Conservation (phyloP, 2,113 vertebrate species). For the Hemiscyllium ocellatum region DNA sequence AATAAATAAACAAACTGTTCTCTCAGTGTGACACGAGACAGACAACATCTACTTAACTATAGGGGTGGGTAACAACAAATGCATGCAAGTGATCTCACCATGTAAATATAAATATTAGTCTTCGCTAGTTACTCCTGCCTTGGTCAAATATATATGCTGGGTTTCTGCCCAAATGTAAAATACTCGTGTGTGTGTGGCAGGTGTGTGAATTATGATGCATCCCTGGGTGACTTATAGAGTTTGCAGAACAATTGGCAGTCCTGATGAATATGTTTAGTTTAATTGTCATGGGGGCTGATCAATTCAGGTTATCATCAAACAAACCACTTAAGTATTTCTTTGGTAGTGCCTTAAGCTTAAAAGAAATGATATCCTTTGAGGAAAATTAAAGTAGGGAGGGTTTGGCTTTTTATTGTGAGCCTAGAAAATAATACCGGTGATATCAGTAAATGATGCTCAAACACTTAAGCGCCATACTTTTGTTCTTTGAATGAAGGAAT, state of each 20-base stretch:
- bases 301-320: slow-evolving; percentile 10
- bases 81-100: background rate
- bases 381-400: background rate
- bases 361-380: background rate
- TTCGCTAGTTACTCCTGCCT: background rate
- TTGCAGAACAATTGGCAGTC: background rate
- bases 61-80: background rate
- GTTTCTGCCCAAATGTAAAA: background rate
- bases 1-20: no score
- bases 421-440: background rate
- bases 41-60: background rate
- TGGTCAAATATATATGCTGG: background rate
- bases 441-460: background rate
- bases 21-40: no score
- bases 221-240: background rate
- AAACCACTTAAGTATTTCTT: background rate
- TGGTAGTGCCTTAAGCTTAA: background rate
- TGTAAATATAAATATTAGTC: background rate
- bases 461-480: background rate
- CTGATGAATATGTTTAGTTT: background rate
- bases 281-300: slow-evolving; percentile 11
- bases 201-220: background rate
- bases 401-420: background rate
- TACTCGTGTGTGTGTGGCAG: background rate
- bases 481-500: background rate